These are phyloP conservation scores for Drosophila varians DNA, from an alignment of 1,140 invertebrate genomes.

Conservation along the genomic window DNA sequence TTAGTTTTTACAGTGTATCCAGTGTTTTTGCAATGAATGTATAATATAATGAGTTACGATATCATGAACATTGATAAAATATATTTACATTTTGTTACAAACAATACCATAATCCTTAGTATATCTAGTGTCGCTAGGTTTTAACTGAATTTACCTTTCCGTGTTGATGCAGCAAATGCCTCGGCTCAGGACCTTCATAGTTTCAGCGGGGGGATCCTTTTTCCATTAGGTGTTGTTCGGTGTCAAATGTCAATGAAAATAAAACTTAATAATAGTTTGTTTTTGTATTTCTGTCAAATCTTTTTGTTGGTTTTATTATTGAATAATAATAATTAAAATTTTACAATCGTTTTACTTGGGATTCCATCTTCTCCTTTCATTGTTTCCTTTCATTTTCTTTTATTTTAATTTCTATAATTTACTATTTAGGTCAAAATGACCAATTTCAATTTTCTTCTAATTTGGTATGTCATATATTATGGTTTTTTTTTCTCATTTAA, in stretches of 20 bases:
- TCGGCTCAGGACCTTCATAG: not conserved
- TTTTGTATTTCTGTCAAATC: constrained; percentile 71
- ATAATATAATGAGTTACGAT: constrained; percentile 17
- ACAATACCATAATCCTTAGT: constrained; percentile 6
- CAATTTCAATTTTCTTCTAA: constrained; percentile 79
- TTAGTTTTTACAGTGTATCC: constrained; percentile 44
- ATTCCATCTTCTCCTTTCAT: constrained; percentile 45
- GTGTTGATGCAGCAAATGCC: not conserved
- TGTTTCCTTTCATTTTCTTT: constrained; percentile 59
- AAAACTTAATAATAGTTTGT: constrained; percentile 24
- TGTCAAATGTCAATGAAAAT: constrained; percentile 10
- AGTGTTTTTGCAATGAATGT: constrained; percentile 25
- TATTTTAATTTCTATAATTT: constrained; percentile 71
- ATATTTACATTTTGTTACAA: constrained; percentile 19
- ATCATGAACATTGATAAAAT: constrained; percentile 19
- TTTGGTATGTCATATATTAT: constrained; percentile 56
- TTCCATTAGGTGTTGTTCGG: not conserved
- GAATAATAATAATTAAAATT: constrained; percentile 83
- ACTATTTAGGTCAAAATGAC: constrained; percentile 80
- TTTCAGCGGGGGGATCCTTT: not conserved
- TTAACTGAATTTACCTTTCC: constrained; percentile 39
- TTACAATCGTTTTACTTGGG: constrained; percentile 74
- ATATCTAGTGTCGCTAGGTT: not conserved
- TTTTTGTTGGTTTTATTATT: constrained; percentile 80
- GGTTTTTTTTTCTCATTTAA: constrained; percentile 39